Evolutionary conservation across 2,113 vertebrate species (phyloP), one percentile per base, ranked within the genome.

Genomic region (Taurulus bubalis): DNA sequence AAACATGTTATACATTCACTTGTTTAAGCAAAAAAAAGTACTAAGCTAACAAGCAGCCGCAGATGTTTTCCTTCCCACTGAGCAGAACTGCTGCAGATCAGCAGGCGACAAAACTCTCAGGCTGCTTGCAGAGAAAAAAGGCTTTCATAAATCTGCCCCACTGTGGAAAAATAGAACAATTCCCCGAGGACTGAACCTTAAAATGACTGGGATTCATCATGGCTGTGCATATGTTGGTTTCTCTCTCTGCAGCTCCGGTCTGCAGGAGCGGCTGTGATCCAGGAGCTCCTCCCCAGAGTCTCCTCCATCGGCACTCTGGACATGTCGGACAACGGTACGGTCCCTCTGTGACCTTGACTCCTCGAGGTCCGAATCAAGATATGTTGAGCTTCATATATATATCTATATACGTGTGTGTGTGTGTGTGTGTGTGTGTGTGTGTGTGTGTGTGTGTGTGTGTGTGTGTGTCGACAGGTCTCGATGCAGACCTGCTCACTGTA

Each of bases 321-420:
- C 77, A 93, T 97, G 78, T 96, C 96, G 0, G 96, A 97, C 89
- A 97, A 97, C 15, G 95, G 96, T 97, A 90, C 32, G 1, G 77
- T 73, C 67, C 6, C 5, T 14, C 75, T 59, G 15, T 85, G 78
- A 90, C 86, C 78, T 87, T 85, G 82, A 77, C 76, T 71, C 58
- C 72, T 63, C 62, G 10, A 40, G 47, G 58, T 73, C 71, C 56
- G 58, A 79, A 83, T 75, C 60, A n/a, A 56, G 63, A 66, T 63
- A 30, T 36, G 65, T 59, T 68, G 49, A 63, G 56, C 45, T 74
- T 18, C 67, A 2, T 38, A 1, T 79, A 0, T 49, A 20, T 67
- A 8, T 20, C 5, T 28, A 58, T 14, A 15, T 15, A 15, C n/a
- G 12, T 30, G 3, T 67, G 24, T 79, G 47, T 77, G 40, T 81